A percentile compares a stretch with the other conserved stretches of the same genome.
Evolutionary conservation across 2,797 vertebrate species (phyloP).

Genomic region (Momotus momota): DNA sequence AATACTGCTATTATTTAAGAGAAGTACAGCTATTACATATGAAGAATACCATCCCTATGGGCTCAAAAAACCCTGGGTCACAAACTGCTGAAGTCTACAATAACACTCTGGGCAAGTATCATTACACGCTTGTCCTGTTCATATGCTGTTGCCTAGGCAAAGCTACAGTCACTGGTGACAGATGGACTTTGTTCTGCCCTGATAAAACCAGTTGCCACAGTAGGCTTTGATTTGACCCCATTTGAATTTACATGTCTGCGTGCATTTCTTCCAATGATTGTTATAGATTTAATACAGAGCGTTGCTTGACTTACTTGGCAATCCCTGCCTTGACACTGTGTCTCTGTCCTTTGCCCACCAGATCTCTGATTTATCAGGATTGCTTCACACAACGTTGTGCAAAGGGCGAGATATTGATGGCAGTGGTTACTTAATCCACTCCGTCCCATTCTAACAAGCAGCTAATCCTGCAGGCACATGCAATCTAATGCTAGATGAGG

Average conservation of each 20-base stretch:
- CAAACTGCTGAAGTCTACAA: neutral
- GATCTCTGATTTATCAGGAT: neutral
- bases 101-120: neutral
- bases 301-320: neutral
- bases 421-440: constrained; percentile 4
- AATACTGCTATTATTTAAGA: neutral
- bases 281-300: neutral
- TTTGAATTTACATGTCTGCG: neutral
- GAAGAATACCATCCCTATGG: neutral
- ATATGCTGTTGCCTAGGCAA: neutral
- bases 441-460: neutral
- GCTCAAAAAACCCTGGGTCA: neutral
- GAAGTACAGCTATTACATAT: neutral
- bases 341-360: neutral
- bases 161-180: neutral
- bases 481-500: neutral
- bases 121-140: neutral
- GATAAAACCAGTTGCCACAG: neutral
- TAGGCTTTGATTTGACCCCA: neutral
- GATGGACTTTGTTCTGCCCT: neutral
- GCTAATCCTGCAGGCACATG: neutral
- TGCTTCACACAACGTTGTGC: neutral
- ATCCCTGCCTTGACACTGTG: neutral
- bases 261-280: neutral
- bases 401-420: neutral